These are phyloP conservation scores for Rhinogobius similis DNA, from an alignment of 2,113 vertebrate genomes.

Conservation along the genomic window DNA sequence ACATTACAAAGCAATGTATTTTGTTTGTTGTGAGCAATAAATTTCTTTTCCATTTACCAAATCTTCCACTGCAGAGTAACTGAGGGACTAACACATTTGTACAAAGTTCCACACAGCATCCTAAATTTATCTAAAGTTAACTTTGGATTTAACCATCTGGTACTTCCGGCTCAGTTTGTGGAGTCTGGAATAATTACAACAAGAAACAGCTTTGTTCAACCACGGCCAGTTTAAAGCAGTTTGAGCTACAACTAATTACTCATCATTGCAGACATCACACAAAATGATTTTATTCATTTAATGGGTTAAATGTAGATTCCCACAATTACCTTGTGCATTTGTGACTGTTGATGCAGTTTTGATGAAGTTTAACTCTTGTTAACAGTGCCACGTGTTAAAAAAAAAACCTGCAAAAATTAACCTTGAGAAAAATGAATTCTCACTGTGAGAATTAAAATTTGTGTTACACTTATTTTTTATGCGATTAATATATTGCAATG, in stretches of 20 bases:
- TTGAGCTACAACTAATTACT: conserved; percentile 6
- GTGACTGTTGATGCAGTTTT: background rate
- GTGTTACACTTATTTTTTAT: no score
- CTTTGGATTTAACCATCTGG: conserved; percentile 15
- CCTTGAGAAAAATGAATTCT: no score
- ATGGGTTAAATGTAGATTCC: background rate
- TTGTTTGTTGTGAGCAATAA: background rate
- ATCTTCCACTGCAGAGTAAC: background rate
- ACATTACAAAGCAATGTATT: background rate
- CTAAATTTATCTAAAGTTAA: conserved; percentile 15
- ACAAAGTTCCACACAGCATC: conserved; percentile 3
- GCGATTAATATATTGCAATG: no score
- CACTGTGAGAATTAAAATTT: no score
- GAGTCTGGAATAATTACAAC: conserved; percentile 12
- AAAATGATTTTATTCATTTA: no score
- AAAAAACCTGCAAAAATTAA: no score
- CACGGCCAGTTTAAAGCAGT: conserved; percentile 10
- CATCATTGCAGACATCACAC: background rate
- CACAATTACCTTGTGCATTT: background rate
- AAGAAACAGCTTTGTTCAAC: conserved; percentile 14
- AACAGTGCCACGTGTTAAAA: background rate
- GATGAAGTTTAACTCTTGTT: background rate
- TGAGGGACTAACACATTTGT: background rate
- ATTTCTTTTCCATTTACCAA: background rate
- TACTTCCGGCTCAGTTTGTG: conserved; percentile 10